These are phyloP conservation scores for Corythaixoides concolor DNA, from an alignment of 2,113 vertebrate genomes.

Conservation along the genomic window DNA sequence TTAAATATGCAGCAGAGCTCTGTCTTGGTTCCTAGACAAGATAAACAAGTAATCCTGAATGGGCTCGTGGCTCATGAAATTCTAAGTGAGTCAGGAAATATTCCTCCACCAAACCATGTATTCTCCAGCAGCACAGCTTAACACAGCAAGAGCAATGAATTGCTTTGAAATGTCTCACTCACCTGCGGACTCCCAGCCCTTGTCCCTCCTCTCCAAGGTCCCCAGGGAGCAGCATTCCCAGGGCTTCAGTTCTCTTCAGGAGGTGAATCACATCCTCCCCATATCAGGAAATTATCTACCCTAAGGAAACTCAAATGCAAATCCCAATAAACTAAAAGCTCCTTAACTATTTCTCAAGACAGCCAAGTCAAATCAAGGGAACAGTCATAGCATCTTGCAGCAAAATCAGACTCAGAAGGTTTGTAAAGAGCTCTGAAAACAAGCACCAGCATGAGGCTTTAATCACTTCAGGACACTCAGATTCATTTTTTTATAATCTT, in stretches of 20 bases:
- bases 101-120: fast-evolving
- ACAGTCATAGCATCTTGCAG: background rate
- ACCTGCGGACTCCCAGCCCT: background rate
- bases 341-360: background rate
- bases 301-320: background rate
- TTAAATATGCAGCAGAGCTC: background rate
- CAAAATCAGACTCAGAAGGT: background rate
- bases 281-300: background rate
- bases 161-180: background rate
- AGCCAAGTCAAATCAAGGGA: background rate
- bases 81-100: background rate
- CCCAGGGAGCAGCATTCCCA: background rate
- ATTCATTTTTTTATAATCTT: background rate
- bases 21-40: background rate
- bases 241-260: background rate
- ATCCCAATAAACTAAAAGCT: background rate
- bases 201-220: background rate
- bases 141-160: background rate
- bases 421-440: background rate
- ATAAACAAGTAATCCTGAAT: background rate
- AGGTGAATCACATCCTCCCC: background rate
- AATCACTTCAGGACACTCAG: background rate
- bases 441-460: background rate
- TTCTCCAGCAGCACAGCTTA: background rate
- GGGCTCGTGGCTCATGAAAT: background rate